Conservation (phyloP, 2,797 vertebrate genomes). For the Clarias pachynema region DNA sequence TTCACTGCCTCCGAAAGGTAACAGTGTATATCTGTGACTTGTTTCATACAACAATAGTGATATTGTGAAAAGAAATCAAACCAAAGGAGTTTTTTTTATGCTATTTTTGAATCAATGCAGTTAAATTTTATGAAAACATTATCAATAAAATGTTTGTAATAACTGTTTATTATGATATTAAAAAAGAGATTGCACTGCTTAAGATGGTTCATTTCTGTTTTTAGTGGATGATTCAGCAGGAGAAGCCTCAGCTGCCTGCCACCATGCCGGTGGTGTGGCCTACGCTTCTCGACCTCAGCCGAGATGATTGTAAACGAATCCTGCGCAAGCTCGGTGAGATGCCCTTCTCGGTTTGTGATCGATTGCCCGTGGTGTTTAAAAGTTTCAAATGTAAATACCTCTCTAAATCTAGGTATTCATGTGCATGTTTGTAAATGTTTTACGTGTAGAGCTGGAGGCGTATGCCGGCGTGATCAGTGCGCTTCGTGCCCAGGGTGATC, state of each 20-base stretch:
- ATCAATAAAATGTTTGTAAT: too few species aligned
- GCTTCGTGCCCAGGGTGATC: slow-evolving; percentile 95
- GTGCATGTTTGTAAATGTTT: neutral
- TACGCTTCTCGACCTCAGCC: slow-evolving; percentile 94
- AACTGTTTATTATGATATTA: neutral
- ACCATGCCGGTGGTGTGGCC: slow-evolving; percentile 99
- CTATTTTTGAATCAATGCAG: neutral
- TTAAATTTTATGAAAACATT: too few species aligned
- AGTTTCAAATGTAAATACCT: neutral
- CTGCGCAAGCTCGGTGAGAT: slow-evolving; percentile 94
- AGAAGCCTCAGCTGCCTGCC: slow-evolving; percentile 75
- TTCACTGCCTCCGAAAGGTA: slow-evolving; percentile 4
- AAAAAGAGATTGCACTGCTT: too few species aligned
- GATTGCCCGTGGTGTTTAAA: neutral
- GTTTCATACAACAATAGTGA: too few species aligned
- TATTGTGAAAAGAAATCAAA: neutral
- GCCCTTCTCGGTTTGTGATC: neutral
- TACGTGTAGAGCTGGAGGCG: slow-evolving; percentile 89
- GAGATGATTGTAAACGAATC: slow-evolving; percentile 97
- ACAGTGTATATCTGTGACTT: neutral
- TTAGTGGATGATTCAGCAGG: slow-evolving; percentile 83
- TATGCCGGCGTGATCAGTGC: slow-evolving; percentile 98
- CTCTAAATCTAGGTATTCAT: neutral
- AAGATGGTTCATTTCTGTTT: slow-evolving; percentile 19
- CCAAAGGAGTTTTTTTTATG: neutral